Conservation (phyloP, 2,797 vertebrate genomes). For the Siniperca obscura region DNA sequence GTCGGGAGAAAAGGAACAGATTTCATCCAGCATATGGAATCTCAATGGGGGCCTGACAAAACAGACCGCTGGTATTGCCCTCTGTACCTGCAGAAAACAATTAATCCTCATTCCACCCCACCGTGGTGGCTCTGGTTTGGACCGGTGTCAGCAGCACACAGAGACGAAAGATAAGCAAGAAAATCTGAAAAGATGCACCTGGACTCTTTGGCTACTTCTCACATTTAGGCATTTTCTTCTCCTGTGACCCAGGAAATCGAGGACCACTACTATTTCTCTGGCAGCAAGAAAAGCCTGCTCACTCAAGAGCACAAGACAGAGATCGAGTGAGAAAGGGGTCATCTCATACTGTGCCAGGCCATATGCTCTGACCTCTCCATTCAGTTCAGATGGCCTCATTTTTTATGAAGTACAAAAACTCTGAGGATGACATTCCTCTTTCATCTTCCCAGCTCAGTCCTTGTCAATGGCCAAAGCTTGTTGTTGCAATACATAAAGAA, state of each 20-base stretch:
- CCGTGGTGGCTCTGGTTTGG: constrained; percentile 59
- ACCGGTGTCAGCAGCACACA: constrained; percentile 38
- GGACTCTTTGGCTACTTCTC: constrained; percentile 43
- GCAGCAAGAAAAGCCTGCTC: constrained; percentile 38
- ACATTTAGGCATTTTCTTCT: constrained; percentile 43
- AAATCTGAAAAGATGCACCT: constrained; percentile 45
- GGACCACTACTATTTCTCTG: constrained; percentile 38
- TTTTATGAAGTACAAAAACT: constrained; percentile 64
- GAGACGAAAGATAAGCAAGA: constrained; percentile 5
- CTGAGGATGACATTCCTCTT: constrained; percentile 37
- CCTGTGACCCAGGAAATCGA: constrained; percentile 47
- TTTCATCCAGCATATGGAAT: constrained; percentile 81
- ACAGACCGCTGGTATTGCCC: constrained; percentile 67
- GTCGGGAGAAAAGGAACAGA: constrained; percentile 67
- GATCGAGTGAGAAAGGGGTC: constrained; percentile 46
- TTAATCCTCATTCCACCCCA: constrained; percentile 72
- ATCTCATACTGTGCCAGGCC: constrained; percentile 52
- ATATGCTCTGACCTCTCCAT: constrained; percentile 60
- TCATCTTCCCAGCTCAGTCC: constrained; percentile 42
- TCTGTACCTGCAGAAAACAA: constrained; percentile 80
- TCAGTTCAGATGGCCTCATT: constrained; percentile 47
- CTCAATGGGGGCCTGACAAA: constrained; percentile 71
- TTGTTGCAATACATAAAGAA: constrained; percentile 10
- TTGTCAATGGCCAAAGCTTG: constrained; percentile 26
- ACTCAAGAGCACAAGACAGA: constrained; percentile 52